A percentile compares a stretch with the other conserved stretches of the same genome.
Evolutionary conservation across 2,797 vertebrate species (phyloP).

Genomic region (Danio kyathit): DNA sequence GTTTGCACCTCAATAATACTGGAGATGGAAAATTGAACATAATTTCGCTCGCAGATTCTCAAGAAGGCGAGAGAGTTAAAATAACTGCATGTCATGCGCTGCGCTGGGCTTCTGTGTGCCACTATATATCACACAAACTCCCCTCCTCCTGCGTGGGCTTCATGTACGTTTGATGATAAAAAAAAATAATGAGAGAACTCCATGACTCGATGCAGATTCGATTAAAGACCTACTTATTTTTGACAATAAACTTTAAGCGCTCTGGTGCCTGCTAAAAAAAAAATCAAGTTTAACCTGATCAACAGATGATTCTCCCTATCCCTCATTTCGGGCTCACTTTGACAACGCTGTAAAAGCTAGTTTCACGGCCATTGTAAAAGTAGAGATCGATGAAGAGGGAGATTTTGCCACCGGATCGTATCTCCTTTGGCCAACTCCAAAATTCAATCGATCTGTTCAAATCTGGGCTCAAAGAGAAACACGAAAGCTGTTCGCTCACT

Average conservation of each 20-base stretch:
- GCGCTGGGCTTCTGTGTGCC: not conserved
- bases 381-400: slow-evolving; percentile 34
- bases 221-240: slow-evolving; percentile 48
- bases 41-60: slow-evolving; percentile 16
- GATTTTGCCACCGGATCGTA: slow-evolving; percentile 37
- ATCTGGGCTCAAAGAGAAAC: slow-evolving; percentile 47
- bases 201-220: slow-evolving; percentile 28
- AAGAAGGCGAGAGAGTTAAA: slow-evolving; percentile 16
- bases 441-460: slow-evolving; percentile 56
- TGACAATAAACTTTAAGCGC: slow-evolving; percentile 35
- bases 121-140: slow-evolving; percentile 19
- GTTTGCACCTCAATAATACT: slow-evolving; percentile 47
- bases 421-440: slow-evolving; percentile 48
- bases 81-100: not conserved
- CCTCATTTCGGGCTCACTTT: slow-evolving; percentile 48
- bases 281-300: slow-evolving; percentile 58
- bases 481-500: not conserved
- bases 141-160: slow-evolving; percentile 10
- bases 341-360: slow-evolving; percentile 51
- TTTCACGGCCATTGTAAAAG: slow-evolving; percentile 52
- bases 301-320: slow-evolving; percentile 43
- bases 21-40: slow-evolving; percentile 8
- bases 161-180: slow-evolving; percentile 29
- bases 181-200: slow-evolving; percentile 20
- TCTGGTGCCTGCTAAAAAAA: slow-evolving; percentile 26